Percentiles rank a stretch among this genome's conserved stretches.
phyloP scores from a whole-genome alignment of 2,888 invertebrate species.

The Xanthorhoe designata region DNA sequence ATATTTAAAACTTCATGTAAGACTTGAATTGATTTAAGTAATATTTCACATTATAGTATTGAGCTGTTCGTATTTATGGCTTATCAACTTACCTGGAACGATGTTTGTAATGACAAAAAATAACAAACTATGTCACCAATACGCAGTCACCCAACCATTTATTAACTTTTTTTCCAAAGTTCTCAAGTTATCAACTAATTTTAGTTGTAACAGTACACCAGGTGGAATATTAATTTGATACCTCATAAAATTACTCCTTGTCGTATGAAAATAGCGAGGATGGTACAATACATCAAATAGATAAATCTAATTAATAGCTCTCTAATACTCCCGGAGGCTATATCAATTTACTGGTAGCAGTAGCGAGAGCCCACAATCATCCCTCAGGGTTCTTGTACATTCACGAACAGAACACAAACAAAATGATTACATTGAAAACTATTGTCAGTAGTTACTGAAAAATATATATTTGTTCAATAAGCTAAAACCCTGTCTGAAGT shows the following conservation, averaged over 20 bases:
- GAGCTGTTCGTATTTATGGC: too few species aligned
- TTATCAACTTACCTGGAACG: too few species aligned
- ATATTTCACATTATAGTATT: too few species aligned
- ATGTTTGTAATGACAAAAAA: too few species aligned
- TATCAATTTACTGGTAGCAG: constrained; percentile 74
- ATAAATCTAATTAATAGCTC: constrained; percentile 48
- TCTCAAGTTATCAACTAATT: background rate
- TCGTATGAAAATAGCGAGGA: constrained; percentile 33
- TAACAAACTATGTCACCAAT: too few species aligned
- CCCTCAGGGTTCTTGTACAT: constrained; percentile 57
- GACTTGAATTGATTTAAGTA: too few species aligned
- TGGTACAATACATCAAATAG: constrained; percentile 42
- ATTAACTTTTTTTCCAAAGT: background rate
- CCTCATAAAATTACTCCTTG: constrained; percentile 16
- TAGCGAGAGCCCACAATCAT: constrained; percentile 63
- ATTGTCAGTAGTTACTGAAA: background rate
- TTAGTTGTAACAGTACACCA: background rate
- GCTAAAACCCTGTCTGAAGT: too few species aligned
- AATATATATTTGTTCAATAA: background rate
- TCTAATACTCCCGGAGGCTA: constrained; percentile 69
- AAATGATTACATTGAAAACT: background rate
- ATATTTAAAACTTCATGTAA: too few species aligned
- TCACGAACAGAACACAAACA: constrained; percentile 2
- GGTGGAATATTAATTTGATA: background rate
- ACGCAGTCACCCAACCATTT: too few species aligned